phyloP scores from a whole-genome alignment of 2,888 invertebrate genomes.

The Nebria salina region DNA sequence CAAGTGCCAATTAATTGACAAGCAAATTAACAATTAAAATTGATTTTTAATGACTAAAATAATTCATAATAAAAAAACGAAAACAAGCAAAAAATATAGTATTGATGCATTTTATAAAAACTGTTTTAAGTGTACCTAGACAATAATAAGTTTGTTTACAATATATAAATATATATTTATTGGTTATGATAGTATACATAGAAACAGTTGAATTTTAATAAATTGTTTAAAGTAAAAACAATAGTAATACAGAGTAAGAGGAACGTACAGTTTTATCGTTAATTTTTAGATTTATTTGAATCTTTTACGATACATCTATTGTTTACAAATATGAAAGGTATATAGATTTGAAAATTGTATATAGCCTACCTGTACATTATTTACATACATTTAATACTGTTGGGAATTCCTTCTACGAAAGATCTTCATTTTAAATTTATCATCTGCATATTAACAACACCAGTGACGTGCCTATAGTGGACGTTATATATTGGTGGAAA shows the following conservation, averaged over 20 bases:
- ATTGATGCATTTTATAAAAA: no score
- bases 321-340: conserved; percentile 44
- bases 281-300: conserved; percentile 9
- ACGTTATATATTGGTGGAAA: conserved; percentile 23
- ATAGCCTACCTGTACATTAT: conserved; percentile 45
- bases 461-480: conserved; percentile 5
- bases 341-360: conserved; percentile 34
- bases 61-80: no score
- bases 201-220: conserved; percentile 28
- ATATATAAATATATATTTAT: conserved; percentile 46
- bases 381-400: conserved; percentile 42
- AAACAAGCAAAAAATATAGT: no score
- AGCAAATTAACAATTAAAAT: no score
- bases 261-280: conserved; percentile 22
- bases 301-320: conserved; percentile 30
- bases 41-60: no score
- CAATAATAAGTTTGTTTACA: conserved; percentile 26
- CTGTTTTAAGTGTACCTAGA: neutral
- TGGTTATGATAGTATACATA: conserved; percentile 40
- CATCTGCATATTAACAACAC: conserved; percentile 32
- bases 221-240: conserved; percentile 23
- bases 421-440: conserved; percentile 24
- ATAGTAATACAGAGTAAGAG: conserved; percentile 32
- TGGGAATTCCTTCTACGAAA: neutral
- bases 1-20: no score